Evolutionary conservation across 2,888 invertebrate species (phyloP).

Genomic region (Ferdinandea cuprea): DNA sequence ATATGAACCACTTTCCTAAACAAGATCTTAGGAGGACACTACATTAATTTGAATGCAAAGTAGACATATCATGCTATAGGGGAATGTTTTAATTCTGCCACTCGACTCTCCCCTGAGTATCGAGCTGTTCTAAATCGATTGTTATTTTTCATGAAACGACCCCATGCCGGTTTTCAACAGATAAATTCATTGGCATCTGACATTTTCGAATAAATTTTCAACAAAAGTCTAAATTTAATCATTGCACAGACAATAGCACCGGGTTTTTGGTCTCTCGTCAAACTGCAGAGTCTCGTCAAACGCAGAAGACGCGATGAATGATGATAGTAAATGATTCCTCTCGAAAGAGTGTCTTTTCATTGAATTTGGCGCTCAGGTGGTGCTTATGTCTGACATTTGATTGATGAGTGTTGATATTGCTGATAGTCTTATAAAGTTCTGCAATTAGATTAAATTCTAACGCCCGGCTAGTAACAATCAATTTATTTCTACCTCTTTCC

Average conservation of each 20-base stretch:
- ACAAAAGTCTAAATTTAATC: constrained; percentile 47
- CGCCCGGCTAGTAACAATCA: constrained; percentile 52
- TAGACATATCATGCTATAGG: too few species aligned
- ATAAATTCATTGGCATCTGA: constrained; percentile 62
- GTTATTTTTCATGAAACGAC: neutral
- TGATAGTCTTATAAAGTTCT: neutral
- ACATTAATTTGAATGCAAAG: too few species aligned
- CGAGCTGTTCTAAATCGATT: neutral
- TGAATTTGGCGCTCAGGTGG: constrained; percentile 30
- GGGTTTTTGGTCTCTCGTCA: constrained; percentile 3
- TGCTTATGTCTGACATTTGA: constrained; percentile 28
- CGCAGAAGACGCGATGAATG: neutral
- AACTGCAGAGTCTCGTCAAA: too few species aligned
- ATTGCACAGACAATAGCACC: neutral
- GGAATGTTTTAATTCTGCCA: constrained; percentile 10
- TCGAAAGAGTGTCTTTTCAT: neutral
- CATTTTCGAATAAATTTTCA: constrained; percentile 47
- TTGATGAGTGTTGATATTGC: constrained; percentile 41
- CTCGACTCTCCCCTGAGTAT: neutral
- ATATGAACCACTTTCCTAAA: neutral
- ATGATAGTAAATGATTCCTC: neutral
- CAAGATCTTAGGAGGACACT: too few species aligned
- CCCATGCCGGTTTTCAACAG: constrained; percentile 54
- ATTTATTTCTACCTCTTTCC: neutral
- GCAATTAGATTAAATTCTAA: constrained; percentile 23